A percentile compares a stretch with the other conserved stretches of the same genome.
Conservation (phyloP, 1,140 invertebrate species). For the Leptinotarsa undecemlineata region DNA sequence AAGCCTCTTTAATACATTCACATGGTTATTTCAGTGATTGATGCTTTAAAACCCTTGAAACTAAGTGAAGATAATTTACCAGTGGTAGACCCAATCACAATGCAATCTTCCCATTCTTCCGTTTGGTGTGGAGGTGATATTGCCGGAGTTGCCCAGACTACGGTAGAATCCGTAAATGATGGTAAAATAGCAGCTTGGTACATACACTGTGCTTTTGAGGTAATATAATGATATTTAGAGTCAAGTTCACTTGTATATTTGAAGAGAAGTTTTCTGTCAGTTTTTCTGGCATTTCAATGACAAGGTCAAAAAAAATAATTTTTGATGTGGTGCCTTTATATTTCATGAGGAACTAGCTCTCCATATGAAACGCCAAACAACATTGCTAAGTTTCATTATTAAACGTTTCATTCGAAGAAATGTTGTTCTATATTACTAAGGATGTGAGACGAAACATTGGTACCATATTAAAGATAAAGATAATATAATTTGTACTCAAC, state of each 20-base stretch:
- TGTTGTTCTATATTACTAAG: too few species aligned
- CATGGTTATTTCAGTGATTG: slow-evolving; percentile 64
- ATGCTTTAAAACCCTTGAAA: slow-evolving; percentile 79
- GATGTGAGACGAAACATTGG: too few species aligned
- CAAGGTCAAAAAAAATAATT: too few species aligned
- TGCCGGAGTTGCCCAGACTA: slow-evolving; percentile 92
- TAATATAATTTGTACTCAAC: too few species aligned
- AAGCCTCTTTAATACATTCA: too few species aligned
- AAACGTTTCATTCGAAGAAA: not conserved
- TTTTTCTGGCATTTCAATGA: too few species aligned
- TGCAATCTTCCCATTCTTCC: slow-evolving; percentile 75
- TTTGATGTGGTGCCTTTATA: too few species aligned
- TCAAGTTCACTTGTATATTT: not conserved
- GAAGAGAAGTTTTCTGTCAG: too few species aligned
- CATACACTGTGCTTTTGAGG: slow-evolving; percentile 92
- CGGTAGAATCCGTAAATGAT: slow-evolving; percentile 97
- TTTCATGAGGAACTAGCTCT: too few species aligned
- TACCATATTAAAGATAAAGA: too few species aligned
- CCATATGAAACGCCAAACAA: too few species aligned
- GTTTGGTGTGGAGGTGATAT: slow-evolving; percentile 95
- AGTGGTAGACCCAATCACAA: slow-evolving; percentile 74
- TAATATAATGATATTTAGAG: slow-evolving; percentile 49
- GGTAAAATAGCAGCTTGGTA: slow-evolving; percentile 96
- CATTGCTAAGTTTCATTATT: not conserved
- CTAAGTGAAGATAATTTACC: slow-evolving; percentile 79